Base-by-base conservation (phyloP, 1,140 invertebrate genomes). In the Diachasma alloeum region DNA sequence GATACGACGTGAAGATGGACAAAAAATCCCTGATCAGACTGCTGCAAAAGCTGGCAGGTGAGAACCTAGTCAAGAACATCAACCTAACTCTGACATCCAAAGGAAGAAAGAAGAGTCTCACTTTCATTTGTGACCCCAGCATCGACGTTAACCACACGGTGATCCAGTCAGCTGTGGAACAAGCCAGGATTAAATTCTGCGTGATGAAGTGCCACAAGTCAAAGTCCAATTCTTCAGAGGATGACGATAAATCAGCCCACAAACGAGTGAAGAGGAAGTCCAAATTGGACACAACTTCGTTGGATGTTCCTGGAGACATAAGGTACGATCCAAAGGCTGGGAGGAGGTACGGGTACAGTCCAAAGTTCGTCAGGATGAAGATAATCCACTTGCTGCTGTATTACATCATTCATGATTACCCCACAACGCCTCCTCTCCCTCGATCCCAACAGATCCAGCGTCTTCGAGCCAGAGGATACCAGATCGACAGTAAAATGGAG, bases 361-460 rank as follows among this genome's bases (percentile, higher is more conserved):
- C 94, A 0, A 96, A 95, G 86, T 94, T 95, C 80, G 83, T 93
- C 2, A 88, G 94, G 37, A 92, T 94, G 87, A 86, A 92, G 78
- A 86, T 91, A 15, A 79, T 96, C 17, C 95, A 96, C 81, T 87
- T 92, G 76, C 91, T 94, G 66, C 80, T 96, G 0, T 95, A 91
- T 84, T 95, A 95, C 83, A 81, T 96, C 5, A 87, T 93, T 0
- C 93, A 93, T 73, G 91, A 90, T 36, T 91, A 93, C 82, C 84
- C 88, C 13, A 90, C 91, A 5, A 74, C 91, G 39, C 75, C 91
- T 42, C 78, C 83, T n/a, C 77, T 90, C 69, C 85, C 85, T 0
- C 82, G 89, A 63, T 63, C 84, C 24, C 82, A 91, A 44, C 84
- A 91, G 4, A 76, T 91, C 17, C 80, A 88, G 77, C 78, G 86